Percentiles rank a stretch among this genome's conserved stretches.
Evolutionary conservation across 2,888 invertebrate genomes (phyloP).

Genomic region (Ommatoiulus sabulosus): DNA sequence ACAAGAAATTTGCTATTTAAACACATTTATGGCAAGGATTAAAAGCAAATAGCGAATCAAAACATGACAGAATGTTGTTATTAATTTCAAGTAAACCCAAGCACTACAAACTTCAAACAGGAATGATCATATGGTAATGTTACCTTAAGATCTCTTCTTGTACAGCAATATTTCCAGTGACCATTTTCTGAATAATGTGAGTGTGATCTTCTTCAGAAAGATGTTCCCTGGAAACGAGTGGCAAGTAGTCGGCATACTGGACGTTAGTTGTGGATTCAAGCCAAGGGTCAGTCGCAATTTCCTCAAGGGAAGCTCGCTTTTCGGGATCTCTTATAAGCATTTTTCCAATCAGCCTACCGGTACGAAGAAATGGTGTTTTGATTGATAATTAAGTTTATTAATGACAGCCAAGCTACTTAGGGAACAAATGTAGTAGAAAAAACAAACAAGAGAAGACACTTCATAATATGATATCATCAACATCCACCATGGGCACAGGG

Average conservation of each 20-base stretch:
- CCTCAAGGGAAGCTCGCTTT: conserved; percentile 85
- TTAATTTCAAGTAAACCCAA: too few species aligned
- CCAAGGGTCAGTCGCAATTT: conserved; percentile 91
- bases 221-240: conserved; percentile 89
- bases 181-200: conserved; percentile 94
- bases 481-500: too few species aligned
- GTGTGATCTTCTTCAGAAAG: conserved; percentile 92
- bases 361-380: too few species aligned
- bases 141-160: conserved; percentile 94
- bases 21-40: not conserved
- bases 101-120: too few species aligned
- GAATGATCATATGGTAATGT: too few species aligned
- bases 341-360: conserved; percentile 88
- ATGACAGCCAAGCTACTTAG: too few species aligned
- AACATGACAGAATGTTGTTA: too few species aligned
- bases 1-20: not conserved
- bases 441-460: too few species aligned
- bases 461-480: too few species aligned
- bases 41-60: not conserved
- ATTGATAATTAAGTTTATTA: too few species aligned
- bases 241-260: conserved; percentile 75
- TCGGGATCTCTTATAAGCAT: conserved; percentile 96
- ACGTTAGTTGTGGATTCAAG: conserved; percentile 62
- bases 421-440: too few species aligned
- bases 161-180: conserved; percentile 92